Evolutionary conservation across 2,113 vertebrate genomes (phyloP), one percentile per base, ranked within the genome.

Genomic region (Xenopus laevis): DNA sequence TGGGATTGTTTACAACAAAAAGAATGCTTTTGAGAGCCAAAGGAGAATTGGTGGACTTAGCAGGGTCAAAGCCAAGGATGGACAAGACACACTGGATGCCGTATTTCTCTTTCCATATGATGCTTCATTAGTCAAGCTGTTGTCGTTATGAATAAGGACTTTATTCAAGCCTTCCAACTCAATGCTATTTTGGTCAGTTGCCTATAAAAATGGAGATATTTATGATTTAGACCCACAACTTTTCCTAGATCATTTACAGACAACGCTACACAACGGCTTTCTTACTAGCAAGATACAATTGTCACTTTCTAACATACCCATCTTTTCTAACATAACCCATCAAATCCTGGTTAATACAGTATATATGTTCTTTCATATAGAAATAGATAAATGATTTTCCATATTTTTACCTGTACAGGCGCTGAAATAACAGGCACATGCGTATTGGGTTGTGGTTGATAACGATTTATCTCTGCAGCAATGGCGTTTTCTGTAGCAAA

Each of bases 381-480:
- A n/a, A n/a, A n/a, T n/a, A n/a, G n/a, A n/a, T n/a, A n/a, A 40
- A 40, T 9, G 8, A 50, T 50, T 16, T 16, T 4, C 6, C 15
- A 4, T 50, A 50, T 50, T 13, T 50, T 50, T 50, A 50, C 47
- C 47, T 50, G 1, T 50, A 12, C 47, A 50, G 11, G 15, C 13
- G 47, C 12, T 16, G 47, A 50, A 50, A 50, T 50, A 50, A 50
- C 47, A 50, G 46, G 13, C 13, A 50, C 12, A 27, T 27, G 23
- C 11, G 33, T 40, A 40, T 13, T 16, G 10, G 6, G 47, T 50
- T 50, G 47, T 16, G 11, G 66, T 83, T 78, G 60, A 71, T 81
- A 83, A 68, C 78, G 79, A 13, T 73, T 62, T 82, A 86, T 83
- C 79, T 87, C 78, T 78, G 82, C 79, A 78, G 73, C 81, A 79